These are phyloP conservation scores for Drosophila yakuba DNA, from an alignment of 1,140 invertebrate species.

Conservation along the genomic window DNA sequence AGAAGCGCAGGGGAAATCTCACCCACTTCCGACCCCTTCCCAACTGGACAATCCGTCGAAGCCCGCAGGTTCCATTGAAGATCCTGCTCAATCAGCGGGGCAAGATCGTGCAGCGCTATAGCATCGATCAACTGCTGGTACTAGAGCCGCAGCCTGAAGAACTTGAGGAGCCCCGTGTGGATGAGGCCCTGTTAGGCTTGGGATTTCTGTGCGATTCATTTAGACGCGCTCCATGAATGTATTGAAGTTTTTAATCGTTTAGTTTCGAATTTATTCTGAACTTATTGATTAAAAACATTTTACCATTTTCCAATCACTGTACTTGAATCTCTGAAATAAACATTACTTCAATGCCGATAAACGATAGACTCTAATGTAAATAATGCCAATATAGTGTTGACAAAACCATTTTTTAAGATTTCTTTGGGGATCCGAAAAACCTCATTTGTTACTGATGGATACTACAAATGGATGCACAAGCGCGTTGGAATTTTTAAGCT, in stretches of 20 bases:
- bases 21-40: constrained; percentile 5
- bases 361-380: too few species aligned
- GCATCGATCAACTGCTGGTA: constrained; percentile 45
- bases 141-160: constrained; percentile 48
- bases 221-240: too few species aligned
- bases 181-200: background rate
- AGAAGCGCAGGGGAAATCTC: constrained; percentile 25
- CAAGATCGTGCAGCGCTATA: constrained; percentile 34
- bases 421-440: too few species aligned
- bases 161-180: constrained; percentile 25
- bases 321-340: too few species aligned
- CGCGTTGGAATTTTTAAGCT: background rate
- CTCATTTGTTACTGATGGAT: background rate
- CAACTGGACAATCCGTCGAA: constrained; percentile 1
- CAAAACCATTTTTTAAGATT: too few species aligned
- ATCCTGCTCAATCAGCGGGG: background rate
- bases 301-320: too few species aligned
- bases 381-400: too few species aligned
- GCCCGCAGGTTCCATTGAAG: background rate
- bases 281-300: too few species aligned
- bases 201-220: constrained; percentile 32
- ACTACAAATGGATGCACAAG: background rate
- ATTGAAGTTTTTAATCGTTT: background rate
- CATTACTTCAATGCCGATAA: too few species aligned
- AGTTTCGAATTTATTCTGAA: background rate